Conservation (phyloP, 2,888 invertebrate genomes). For the Pristionchus fissidentatus region DNA sequence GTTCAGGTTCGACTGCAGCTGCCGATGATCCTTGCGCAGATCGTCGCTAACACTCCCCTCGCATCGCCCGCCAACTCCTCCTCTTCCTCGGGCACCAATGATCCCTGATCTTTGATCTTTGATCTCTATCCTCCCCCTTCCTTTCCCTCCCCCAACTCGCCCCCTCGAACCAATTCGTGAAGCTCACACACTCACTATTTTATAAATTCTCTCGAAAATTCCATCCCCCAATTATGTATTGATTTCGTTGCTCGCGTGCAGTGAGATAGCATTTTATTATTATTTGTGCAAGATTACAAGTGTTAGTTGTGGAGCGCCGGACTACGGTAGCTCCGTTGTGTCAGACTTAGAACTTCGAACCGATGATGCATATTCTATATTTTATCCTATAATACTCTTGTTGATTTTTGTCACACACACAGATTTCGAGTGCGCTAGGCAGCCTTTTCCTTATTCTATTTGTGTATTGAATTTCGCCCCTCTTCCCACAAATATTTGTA, state of each 20-base stretch:
- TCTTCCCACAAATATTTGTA: no score
- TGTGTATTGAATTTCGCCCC: no score
- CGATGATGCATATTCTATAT: no score
- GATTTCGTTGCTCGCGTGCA: constrained; percentile 2
- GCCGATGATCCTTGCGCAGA: background rate
- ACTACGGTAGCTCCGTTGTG: no score
- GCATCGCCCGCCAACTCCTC: constrained; percentile 44
- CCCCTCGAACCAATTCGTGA: background rate
- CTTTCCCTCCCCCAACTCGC: background rate
- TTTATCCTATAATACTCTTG: no score
- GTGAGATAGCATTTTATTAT: no score
- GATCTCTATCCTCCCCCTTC: background rate
- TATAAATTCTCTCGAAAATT: constrained; percentile 17
- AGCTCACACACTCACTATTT: background rate
- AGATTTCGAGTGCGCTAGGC: no score
- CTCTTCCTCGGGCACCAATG: constrained; percentile 33
- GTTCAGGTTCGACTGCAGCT: constrained; percentile 34
- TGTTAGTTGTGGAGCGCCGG: no score
- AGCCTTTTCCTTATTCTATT: no score
- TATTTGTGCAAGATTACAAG: no score
- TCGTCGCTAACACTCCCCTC: constrained; percentile 35
- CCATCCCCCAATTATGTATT: constrained; percentile 28
- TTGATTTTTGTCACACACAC: no score
- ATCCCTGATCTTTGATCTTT: constrained; percentile 35
- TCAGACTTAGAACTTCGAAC: no score